phyloP scores from a whole-genome alignment of 53 echinoderm and acorn worm species.

The Crossaster papposus region DNA sequence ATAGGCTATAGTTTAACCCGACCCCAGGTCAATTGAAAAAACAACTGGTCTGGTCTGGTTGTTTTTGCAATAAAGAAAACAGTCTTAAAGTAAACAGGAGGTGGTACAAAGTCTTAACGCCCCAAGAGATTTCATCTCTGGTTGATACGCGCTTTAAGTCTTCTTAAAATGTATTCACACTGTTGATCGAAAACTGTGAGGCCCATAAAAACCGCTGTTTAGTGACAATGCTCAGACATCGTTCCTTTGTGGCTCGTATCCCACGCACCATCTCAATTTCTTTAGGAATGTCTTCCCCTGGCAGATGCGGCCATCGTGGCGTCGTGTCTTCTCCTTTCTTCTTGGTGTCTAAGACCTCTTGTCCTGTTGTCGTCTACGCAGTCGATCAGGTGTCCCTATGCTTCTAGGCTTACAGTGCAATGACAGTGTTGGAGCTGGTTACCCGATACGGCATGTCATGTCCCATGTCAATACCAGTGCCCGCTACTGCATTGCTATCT shows the following conservation, averaged over 20 bases:
- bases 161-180: not conserved
- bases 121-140: not conserved
- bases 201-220: conserved; percentile 17
- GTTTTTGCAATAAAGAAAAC: not conserved
- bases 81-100: not conserved
- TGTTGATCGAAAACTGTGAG: not conserved
- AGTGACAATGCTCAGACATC: conserved; percentile 36
- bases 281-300: not conserved
- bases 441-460: not conserved
- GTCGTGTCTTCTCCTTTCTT: conserved; percentile 11
- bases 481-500: not conserved
- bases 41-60: too few relatives aligned
- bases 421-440: conserved; percentile 37
- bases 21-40: not conserved
- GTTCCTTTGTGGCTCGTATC: conserved; percentile 17
- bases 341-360: not conserved
- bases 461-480: not conserved
- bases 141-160: not conserved
- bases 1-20: not conserved
- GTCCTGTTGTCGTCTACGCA: conserved; percentile 33
- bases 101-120: not conserved
- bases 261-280: conserved; percentile 51
- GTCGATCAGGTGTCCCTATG: conserved; percentile 24
- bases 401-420: conserved; percentile 37
- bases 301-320: conserved; percentile 14